Base-by-base conservation (phyloP, 1,140 invertebrate genomes). In the Caenorhabditis latens region DNA sequence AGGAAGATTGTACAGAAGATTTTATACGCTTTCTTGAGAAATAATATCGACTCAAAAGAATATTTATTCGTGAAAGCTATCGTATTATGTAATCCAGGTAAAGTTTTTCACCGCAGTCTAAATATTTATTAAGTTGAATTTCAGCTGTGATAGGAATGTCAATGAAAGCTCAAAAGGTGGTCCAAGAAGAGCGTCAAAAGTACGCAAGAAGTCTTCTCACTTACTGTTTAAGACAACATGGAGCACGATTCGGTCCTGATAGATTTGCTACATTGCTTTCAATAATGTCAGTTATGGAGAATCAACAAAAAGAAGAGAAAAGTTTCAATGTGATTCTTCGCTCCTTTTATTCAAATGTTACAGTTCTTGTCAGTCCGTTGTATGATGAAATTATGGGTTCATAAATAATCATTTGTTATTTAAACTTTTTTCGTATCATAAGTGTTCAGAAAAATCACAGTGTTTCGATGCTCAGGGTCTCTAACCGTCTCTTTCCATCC, bases 371-470 rank as follows among this genome's bases (percentile, higher is more conserved):
- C 14, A 65, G 61, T 65, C 61, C 61, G 24, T 1, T 65, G 21
- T 65, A 65, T 65, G 61, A 65, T 65, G 61, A 65, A 16, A 65
- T 65, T 32, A 65, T 65, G 61, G 32, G 7, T 65, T 65, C 61
- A n/a, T 58, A 58, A 58, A 2, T 5, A n/a, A 4, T 58, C 0
- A n/a, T 21, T 53, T 14, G 32, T 2, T 32, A 32, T 32, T 32
- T 32, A 32, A 32, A 32, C 32, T 32, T 32, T 53, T 0, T 53
- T 53, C 50, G 50, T 53, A 32, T 53, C 50, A 53, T 53, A 1
- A 0, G 50, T 13, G 50, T 13, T 58, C 8, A 6, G 19, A 19
- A 8, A 58, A 58, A 8, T 16, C 57, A n/a, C 2, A 21, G 57
- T 58, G 57, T 58, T 58, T 58, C 57, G 57, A 58, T 58, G 57